These are phyloP conservation scores for Pempheris klunzingeri DNA, from an alignment of 2,797 vertebrate species.

Conservation along the genomic window DNA sequence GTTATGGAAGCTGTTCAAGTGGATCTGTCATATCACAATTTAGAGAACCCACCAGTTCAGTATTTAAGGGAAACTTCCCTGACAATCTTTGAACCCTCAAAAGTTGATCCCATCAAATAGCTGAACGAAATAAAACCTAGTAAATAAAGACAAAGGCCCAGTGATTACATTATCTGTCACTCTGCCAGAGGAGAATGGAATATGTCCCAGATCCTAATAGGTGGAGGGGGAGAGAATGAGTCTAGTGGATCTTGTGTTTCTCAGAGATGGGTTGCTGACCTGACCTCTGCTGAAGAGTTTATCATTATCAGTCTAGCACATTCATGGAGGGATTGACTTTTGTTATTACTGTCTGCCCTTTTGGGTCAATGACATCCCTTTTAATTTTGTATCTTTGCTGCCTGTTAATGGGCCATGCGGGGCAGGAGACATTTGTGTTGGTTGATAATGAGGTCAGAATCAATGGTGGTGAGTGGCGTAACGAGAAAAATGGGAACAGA, in stretches of 20 bases:
- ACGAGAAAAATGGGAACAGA: neutral
- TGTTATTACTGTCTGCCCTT: conserved; percentile 67
- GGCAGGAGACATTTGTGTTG: conserved; percentile 22
- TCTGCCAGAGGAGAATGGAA: conserved; percentile 24
- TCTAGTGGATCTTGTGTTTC: conserved; percentile 26
- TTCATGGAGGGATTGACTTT: conserved; percentile 55
- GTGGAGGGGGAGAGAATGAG: conserved; percentile 5
- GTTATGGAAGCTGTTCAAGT: neutral
- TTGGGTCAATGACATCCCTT: conserved; percentile 55
- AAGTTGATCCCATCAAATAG: neutral
- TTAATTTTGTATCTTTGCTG: conserved; percentile 51
- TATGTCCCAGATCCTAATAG: neutral
- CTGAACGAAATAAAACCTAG: neutral
- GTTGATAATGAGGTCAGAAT: conserved; percentile 33
- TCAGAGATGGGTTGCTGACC: conserved; percentile 17
- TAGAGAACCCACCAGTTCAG: neutral
- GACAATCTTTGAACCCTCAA: neutral
- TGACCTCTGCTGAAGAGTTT: conserved; percentile 33
- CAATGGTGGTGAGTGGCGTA: conserved; percentile 5
- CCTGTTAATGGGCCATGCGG: conserved; percentile 65
- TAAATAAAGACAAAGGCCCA: conserved; percentile 16
- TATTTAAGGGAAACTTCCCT: conserved; percentile 6
- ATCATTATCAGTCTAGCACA: conserved; percentile 59
- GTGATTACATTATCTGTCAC: neutral
- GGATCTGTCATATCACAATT: neutral